A percentile compares a stretch with the other conserved stretches of the same genome.
These are phyloP conservation scores for Sebastolobus alascanus DNA, from an alignment of 2,797 vertebrate genomes.

Conservation along the genomic window DNA sequence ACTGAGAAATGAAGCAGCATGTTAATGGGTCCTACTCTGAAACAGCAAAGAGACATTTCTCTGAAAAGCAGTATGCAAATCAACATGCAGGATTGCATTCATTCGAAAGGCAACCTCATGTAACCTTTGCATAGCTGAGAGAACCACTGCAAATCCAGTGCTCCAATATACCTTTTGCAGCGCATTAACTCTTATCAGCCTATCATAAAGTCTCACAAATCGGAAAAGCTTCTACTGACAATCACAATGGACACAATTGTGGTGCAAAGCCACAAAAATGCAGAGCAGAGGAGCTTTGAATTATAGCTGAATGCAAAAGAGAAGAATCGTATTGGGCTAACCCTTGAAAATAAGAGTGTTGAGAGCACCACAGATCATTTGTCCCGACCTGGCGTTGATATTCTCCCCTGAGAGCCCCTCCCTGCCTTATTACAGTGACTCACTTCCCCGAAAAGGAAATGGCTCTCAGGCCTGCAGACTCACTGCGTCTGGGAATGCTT, in stretches of 20 bases:
- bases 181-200: not conserved
- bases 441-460: slow-evolving; percentile 84
- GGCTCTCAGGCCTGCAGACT: slow-evolving; percentile 75
- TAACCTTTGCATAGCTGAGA: slow-evolving; percentile 12
- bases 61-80: slow-evolving; percentile 31
- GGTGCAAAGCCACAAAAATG: slow-evolving; percentile 22
- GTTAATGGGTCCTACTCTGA: not conserved
- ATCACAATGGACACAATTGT: not conserved
- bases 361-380: slow-evolving; percentile 59
- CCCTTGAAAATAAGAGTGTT: slow-evolving; percentile 36
- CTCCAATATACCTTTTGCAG: not conserved
- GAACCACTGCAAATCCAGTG: not conserved
- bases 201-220: not conserved
- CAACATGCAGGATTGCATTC: not conserved
- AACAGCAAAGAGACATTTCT: slow-evolving; percentile 2
- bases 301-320: slow-evolving; percentile 18
- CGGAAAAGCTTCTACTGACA: slow-evolving; percentile 6
- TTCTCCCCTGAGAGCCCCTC: slow-evolving; percentile 76
- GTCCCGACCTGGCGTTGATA: slow-evolving; percentile 68
- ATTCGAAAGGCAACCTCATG: not conserved
- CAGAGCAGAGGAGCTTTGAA: slow-evolving; percentile 18
- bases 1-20: not conserved
- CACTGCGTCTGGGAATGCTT: slow-evolving; percentile 78
- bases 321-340: slow-evolving; percentile 46
- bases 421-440: slow-evolving; percentile 82